phyloP scores from a whole-genome alignment of 1,140 invertebrate genomes.

The Ectropis grisescens region DNA sequence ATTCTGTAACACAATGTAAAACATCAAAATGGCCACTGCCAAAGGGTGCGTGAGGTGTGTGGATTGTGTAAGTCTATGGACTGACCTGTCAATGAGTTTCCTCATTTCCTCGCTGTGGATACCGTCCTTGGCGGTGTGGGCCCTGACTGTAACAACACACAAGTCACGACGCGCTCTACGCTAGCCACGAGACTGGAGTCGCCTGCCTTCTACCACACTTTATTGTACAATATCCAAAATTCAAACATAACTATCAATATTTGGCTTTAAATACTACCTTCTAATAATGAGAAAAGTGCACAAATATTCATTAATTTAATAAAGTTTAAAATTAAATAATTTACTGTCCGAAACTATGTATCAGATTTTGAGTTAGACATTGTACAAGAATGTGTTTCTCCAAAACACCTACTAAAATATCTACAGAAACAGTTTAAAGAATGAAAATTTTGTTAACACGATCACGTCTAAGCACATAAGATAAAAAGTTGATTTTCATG shows the following conservation, averaged over 20 bases:
- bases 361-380: too few species aligned
- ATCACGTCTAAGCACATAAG: constrained; percentile 58
- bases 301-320: too few species aligned
- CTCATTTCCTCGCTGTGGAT: constrained; percentile 94
- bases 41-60: constrained; percentile 6
- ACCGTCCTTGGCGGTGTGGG: constrained; percentile 83
- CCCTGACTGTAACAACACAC: constrained; percentile 78
- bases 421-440: constrained; percentile 48
- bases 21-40: too few species aligned
- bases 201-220: constrained; percentile 30
- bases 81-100: constrained; percentile 95
- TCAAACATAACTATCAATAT: too few species aligned
- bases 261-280: too few species aligned
- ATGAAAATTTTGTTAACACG: constrained; percentile 56
- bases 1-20: too few species aligned
- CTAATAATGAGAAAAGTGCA: too few species aligned
- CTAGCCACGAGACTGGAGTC: constrained; percentile 43
- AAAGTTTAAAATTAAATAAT: too few species aligned
- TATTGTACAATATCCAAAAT: constrained; percentile 33
- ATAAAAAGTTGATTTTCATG: constrained; percentile 5
- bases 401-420: constrained; percentile 50
- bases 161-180: constrained; percentile 62
- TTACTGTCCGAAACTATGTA: too few species aligned
- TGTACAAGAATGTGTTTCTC: constrained; percentile 18
- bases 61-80: constrained; percentile 25